Evolutionary conservation across 1,140 invertebrate genomes (phyloP).

Genomic region (Drosophila rhopaloa): DNA sequence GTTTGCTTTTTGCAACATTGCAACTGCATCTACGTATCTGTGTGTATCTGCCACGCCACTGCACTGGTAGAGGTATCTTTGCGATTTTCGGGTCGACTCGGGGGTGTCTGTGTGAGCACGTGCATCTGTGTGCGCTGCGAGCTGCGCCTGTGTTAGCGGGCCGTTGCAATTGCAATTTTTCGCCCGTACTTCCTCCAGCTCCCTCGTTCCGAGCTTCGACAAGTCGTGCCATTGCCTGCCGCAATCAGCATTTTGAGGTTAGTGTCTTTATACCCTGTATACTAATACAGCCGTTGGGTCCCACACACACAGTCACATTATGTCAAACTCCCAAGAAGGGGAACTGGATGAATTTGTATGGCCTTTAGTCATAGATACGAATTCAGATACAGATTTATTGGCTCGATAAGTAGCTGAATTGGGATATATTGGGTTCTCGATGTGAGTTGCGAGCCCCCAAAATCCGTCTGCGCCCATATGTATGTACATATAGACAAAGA

Average conservation of each 20-base stretch:
- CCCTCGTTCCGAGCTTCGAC: conserved; percentile 22
- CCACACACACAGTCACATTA: conserved; percentile 5
- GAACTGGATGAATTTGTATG: conserved; percentile 12
- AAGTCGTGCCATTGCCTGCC: conserved; percentile 43
- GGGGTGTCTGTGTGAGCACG: conserved; percentile 68
- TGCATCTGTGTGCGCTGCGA: conserved; percentile 51
- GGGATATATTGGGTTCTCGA: not conserved
- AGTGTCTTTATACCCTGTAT: conserved; percentile 56
- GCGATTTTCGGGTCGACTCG: conserved; percentile 58
- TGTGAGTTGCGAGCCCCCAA: not conserved
- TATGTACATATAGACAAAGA: not conserved
- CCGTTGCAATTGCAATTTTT: conserved; percentile 68
- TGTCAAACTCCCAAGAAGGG: conserved; percentile 3
- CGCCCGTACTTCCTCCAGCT: conserved; percentile 16
- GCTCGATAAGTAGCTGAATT: not conserved
- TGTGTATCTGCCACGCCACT: conserved; percentile 44
- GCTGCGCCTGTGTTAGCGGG: conserved; percentile 50
- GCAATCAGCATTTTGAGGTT: conserved; percentile 80
- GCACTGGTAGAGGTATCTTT: conserved; percentile 26
- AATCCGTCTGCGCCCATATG: not conserved
- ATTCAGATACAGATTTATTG: not conserved
- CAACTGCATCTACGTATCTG: conserved; percentile 47
- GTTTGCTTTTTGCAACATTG: conserved; percentile 41
- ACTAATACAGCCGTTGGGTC: conserved; percentile 12
- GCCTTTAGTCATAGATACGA: not conserved